phyloP scores from a whole-genome alignment of 1,140 invertebrate genomes.

The Akabosia matsudoensis region DNA sequence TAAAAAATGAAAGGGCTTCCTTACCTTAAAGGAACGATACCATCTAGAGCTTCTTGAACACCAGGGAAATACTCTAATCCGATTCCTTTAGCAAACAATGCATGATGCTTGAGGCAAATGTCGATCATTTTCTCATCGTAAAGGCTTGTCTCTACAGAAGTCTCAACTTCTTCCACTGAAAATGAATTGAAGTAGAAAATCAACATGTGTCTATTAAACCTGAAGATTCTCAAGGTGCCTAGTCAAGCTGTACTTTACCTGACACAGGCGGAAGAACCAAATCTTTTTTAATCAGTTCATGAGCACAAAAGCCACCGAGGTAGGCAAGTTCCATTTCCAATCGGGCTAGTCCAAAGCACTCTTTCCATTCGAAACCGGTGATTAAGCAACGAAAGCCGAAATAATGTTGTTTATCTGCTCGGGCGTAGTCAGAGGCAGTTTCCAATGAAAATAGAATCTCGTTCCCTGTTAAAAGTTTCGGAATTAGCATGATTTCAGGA shows the following conservation, averaged over 20 bases:
- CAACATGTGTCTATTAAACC: background rate
- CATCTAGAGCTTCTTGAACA: slow-evolving; percentile 84
- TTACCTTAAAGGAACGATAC: slow-evolving; percentile 79
- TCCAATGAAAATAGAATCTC: slow-evolving; percentile 92
- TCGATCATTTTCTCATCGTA: slow-evolving; percentile 66
- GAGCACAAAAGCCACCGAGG: slow-evolving; percentile 83
- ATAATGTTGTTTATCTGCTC: slow-evolving; percentile 77
- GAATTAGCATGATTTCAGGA: background rate
- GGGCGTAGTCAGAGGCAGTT: slow-evolving; percentile 91
- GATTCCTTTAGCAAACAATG: slow-evolving; percentile 81
- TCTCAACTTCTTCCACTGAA: slow-evolving; percentile 69
- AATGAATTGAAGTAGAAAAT: too few relatives aligned
- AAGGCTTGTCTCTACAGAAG: slow-evolving; percentile 56
- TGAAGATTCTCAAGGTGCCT: too few relatives aligned
- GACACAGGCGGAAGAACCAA: slow-evolving; percentile 67
- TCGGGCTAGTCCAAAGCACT: slow-evolving; percentile 62
- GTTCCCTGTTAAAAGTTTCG: slow-evolving; percentile 63
- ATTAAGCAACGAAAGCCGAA: slow-evolving; percentile 91
- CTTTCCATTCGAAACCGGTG: slow-evolving; percentile 84
- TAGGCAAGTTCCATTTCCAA: slow-evolving; percentile 88
- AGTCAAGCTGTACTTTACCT: too few relatives aligned
- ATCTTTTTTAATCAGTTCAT: slow-evolving; percentile 82
- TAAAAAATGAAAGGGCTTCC: slow-evolving; percentile 44
- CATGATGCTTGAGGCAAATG: slow-evolving; percentile 69
- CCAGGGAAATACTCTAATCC: slow-evolving; percentile 80